Evolutionary conservation across 2,888 invertebrate genomes (phyloP), one percentile per base, ranked within the genome.

Genomic region (Drosophila monieri): DNA sequence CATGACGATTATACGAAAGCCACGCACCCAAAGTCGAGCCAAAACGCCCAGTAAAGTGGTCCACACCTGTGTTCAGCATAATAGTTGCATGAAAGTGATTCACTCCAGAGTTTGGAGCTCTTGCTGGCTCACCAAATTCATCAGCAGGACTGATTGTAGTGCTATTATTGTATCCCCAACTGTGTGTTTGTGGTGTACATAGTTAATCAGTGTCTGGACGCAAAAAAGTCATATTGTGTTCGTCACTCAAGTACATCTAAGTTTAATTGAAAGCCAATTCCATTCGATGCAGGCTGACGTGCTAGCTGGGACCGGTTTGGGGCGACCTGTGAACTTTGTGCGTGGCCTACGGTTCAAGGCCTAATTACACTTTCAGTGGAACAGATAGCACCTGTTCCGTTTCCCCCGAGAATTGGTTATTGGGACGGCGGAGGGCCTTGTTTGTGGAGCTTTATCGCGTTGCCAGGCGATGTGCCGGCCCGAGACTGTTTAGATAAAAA

Each of bases 321-420:
- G 21, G n/a, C 14, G 64, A 62, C 64, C 64, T 62, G 32, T 62
- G 62, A 62, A 53, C 64, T 62, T 65, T 25, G 64, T 62, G 62
- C 62, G 64, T 62, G 47, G 65, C 46, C 25, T 27, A 30, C 49
- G 62, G 81, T 74, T 83, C 84, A 83, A 84, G 83, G 84, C 62
- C 80, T 76, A 62, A 52, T 69, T 64, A 44, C 69, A 53, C 52
- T 67, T 76, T 74, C 47, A 51, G 44, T 60, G n/a, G 43, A 41
- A 37, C 60, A 15, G 57, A n/a, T n/a, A 30, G 25, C 84, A 85
- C 76, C 86, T 84, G 84, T 71, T 83, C 68, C 53, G 62, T 51
- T 85, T 74, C 76, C 73, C 52, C 61, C 48, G 73, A 80, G 58
- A 77, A 84, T 85, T 27, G 35, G 35, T 61, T 64, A 67, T 57